Evolutionary conservation across 1,140 invertebrate genomes (phyloP).

Genomic region (Scaptomyza graminum): DNA sequence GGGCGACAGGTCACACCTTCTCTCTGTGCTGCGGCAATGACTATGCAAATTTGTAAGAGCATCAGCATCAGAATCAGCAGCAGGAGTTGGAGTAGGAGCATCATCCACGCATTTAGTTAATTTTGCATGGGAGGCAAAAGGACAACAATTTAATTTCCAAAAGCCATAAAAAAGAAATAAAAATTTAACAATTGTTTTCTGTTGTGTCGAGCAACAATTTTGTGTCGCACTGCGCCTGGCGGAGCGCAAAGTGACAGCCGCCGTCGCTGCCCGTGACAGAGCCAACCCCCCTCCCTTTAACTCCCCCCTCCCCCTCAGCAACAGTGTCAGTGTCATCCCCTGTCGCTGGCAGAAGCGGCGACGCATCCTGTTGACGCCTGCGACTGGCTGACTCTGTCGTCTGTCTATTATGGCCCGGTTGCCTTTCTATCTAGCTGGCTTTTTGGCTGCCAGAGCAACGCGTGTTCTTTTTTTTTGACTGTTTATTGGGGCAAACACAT

Average conservation of each 20-base stretch:
- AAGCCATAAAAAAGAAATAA: slow-evolving; percentile 79
- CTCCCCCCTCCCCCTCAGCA: background rate
- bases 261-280: slow-evolving; percentile 71
- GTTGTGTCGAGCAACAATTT: slow-evolving; percentile 40
- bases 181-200: slow-evolving; percentile 61
- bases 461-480: slow-evolving; percentile 43
- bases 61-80: background rate
- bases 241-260: slow-evolving; percentile 59
- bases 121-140: slow-evolving; percentile 61
- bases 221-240: slow-evolving; percentile 51
- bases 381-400: slow-evolving; percentile 48
- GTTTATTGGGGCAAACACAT: slow-evolving; percentile 43
- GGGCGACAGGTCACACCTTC: slow-evolving; percentile 64
- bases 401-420: slow-evolving; percentile 38
- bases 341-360: slow-evolving; percentile 15
- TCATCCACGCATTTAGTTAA: slow-evolving; percentile 54
- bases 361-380: slow-evolving; percentile 78
- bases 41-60: slow-evolving; percentile 40
- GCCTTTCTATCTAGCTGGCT: slow-evolving; percentile 34
- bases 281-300: slow-evolving; percentile 24
- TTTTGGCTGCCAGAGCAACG: slow-evolving; percentile 62
- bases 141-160: slow-evolving; percentile 78
- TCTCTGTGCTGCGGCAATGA: slow-evolving; percentile 40
- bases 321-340: slow-evolving; percentile 15
- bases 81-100: background rate